phyloP scores from a whole-genome alignment of 2,113 vertebrate species.

The Corynorhinus townsendii region DNA sequence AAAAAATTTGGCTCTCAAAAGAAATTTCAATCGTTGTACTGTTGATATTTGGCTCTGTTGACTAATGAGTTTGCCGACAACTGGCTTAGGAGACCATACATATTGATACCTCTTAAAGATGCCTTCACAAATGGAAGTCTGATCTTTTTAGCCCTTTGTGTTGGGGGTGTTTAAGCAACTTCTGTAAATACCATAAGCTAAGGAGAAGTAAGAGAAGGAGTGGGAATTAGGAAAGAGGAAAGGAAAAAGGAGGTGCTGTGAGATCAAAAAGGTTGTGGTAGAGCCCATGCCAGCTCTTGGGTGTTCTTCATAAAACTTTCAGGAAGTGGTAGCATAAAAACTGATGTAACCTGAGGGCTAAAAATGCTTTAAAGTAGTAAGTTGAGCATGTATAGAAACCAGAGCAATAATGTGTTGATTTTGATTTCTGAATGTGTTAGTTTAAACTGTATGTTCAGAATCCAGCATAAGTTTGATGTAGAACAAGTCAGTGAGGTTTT shows the following conservation, averaged over 20 bases:
- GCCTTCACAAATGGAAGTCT: conserved; percentile 1
- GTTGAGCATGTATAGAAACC: neutral
- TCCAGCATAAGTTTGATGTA: neutral
- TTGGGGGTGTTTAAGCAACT: neutral
- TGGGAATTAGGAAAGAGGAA: neutral
- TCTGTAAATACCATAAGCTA: neutral
- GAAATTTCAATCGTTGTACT: no score
- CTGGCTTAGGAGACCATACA: neutral
- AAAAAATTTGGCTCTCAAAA: no score
- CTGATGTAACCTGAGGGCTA: neutral
- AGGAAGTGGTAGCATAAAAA: neutral
- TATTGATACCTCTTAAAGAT: neutral
- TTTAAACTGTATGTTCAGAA: neutral
- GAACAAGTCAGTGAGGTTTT: neutral
- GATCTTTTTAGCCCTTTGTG: conserved; percentile 1
- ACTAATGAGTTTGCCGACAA: no score
- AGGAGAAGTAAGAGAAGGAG: neutral
- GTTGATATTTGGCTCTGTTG: no score
- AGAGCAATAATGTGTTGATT: neutral
- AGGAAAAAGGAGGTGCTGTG: neutral
- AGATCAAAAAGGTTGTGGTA: neutral
- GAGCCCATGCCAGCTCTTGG: neutral
- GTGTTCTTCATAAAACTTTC: neutral
- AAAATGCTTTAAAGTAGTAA: neutral
- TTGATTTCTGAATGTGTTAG: conserved; percentile 5